phyloP scores from a whole-genome alignment of 2,113 vertebrate species.

The Girardinichthys multiradiatus region DNA sequence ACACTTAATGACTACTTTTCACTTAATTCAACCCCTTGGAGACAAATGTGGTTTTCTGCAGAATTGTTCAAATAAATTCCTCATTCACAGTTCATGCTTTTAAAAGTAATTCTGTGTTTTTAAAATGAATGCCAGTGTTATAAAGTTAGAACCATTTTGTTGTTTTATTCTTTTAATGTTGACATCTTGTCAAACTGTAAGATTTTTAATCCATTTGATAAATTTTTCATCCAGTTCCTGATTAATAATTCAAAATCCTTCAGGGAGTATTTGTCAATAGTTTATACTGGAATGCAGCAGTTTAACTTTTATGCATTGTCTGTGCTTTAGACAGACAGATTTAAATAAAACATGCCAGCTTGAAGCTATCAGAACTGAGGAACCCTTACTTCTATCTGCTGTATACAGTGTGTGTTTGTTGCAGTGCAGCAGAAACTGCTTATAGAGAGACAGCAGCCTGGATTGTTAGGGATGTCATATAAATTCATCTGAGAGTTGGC shows the following conservation, averaged over 20 bases:
- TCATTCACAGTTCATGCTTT: not conserved
- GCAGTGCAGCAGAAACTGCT: not conserved
- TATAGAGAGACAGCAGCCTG: conserved; percentile 21
- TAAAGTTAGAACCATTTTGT: not conserved
- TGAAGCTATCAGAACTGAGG: not conserved
- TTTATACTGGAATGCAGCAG: not conserved
- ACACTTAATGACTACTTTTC: not conserved
- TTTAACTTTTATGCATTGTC: not conserved
- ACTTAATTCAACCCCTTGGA: not conserved
- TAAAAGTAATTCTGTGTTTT: not conserved
- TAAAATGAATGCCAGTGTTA: not conserved
- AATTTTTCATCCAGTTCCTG: not conserved
- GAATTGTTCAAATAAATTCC: not conserved
- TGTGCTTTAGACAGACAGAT: conserved; percentile 1
- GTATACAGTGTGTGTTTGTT: not conserved
- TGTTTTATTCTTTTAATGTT: not conserved
- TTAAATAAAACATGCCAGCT: conserved; percentile 6
- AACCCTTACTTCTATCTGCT: not conserved
- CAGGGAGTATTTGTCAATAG: not conserved
- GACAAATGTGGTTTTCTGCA: not conserved
- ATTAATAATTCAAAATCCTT: not conserved
- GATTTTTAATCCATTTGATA: too few species aligned
- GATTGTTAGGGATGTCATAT: conserved; percentile 1
- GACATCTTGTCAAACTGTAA: not conserved
- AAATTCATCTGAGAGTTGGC: conserved; percentile 5